Evolutionary conservation across 2,888 invertebrate genomes (phyloP).

Genomic region (Coelopa pilipes): DNA sequence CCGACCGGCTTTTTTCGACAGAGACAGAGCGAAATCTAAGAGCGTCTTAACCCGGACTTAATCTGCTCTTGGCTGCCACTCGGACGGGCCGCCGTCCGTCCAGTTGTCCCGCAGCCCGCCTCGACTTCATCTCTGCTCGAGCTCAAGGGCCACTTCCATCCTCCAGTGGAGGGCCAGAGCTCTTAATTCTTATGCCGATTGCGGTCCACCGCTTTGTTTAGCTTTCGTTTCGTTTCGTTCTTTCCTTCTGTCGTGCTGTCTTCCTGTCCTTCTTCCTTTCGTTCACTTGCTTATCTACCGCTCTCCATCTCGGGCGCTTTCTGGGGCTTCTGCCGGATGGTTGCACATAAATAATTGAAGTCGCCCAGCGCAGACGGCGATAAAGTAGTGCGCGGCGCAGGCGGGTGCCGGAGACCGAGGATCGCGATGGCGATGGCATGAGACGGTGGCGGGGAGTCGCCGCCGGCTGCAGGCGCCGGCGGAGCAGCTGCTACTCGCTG

Average conservation of each 20-base stretch:
- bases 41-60: neutral
- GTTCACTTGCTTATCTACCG: conserved; percentile 6
- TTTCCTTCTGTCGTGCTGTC: conserved; percentile 3
- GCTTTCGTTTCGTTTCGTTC: conserved; percentile 24
- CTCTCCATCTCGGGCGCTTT: conserved; percentile 5
- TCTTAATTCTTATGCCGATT: conserved; percentile 41
- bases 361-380: neutral
- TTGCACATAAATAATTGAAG: conserved; percentile 59
- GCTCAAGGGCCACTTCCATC: neutral
- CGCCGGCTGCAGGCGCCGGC: neutral
- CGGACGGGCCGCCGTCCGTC: neutral
- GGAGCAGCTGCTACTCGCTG: neutral
- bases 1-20: too few relatives aligned
- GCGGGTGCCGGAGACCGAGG: neutral
- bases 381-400: too few relatives aligned
- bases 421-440: neutral
- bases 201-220: conserved; percentile 46
- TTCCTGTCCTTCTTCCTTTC: too few relatives aligned
- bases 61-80: neutral
- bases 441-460: too few relatives aligned
- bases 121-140: neutral
- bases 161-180: conserved; percentile 30
- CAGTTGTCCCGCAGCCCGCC: neutral
- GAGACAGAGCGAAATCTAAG: too few relatives aligned
- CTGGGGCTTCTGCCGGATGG: conserved; percentile 49